phyloP scores from a whole-genome alignment of 2,888 invertebrate species.

The Megamerina dolium region DNA sequence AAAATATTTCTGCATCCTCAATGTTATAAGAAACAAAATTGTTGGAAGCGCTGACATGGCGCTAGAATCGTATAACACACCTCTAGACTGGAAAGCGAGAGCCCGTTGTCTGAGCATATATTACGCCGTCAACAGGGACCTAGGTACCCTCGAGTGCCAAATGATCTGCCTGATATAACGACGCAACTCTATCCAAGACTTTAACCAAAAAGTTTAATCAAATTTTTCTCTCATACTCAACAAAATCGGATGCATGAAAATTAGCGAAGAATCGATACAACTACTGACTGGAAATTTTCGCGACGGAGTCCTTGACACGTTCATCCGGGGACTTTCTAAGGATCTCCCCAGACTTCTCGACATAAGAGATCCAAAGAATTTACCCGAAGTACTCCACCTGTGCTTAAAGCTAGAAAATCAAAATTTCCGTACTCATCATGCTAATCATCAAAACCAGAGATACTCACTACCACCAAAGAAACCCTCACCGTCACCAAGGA shows the following conservation, averaged over 20 bases:
- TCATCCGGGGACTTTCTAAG: conserved; percentile 6
- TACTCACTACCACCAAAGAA: not conserved
- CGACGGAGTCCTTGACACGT: conserved; percentile 14
- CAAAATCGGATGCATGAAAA: too few relatives aligned
- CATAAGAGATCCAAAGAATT: conserved; percentile 6
- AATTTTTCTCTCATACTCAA: too few relatives aligned
- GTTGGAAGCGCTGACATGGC: conserved; percentile 8
- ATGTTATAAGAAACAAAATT: conserved; percentile 4
- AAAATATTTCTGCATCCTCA: conserved; percentile 9
- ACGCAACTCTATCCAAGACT: conserved; percentile 15
- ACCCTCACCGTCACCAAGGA: too few relatives aligned
- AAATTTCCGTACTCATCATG: conserved; percentile 4
- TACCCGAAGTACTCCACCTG: conserved; percentile 4
- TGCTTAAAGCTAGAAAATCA: conserved; percentile 8
- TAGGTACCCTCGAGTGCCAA: conserved; percentile 20
- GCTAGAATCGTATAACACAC: conserved; percentile 12
- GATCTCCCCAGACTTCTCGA: conserved; percentile 7
- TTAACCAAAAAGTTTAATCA: conserved; percentile 18
- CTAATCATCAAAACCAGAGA: conserved; percentile 1
- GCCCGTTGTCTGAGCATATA: conserved; percentile 13
- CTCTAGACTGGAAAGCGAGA: conserved; percentile 16
- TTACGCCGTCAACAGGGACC: conserved; percentile 19
- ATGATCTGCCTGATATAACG: conserved; percentile 12
- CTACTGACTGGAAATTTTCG: conserved; percentile 8
- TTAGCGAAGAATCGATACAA: too few relatives aligned